Base-by-base conservation (phyloP, 2,888 invertebrate genomes). In the Omphaloscelis lunosa region DNA sequence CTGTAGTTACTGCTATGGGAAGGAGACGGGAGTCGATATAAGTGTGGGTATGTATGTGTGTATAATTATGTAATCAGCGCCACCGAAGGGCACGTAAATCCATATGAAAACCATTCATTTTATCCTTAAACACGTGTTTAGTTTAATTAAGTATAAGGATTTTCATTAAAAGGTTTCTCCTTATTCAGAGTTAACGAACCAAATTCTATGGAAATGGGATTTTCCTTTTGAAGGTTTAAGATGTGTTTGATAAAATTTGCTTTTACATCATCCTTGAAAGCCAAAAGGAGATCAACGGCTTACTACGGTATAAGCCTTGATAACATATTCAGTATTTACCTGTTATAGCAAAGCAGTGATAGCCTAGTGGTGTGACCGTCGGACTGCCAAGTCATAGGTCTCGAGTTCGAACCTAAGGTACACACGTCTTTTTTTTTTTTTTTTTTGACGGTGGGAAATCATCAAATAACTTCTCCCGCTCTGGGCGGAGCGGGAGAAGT, bases 101-200 rank as follows among this genome's bases (percentile, higher is more conserved):
- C 51, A 4, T 4, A 45, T 3, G 0, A 61, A 77, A 72, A 41
- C 29, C 72, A 72, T 59, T 75, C 23, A 77, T 56, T 15, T 77
- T 27, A 58, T 34, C 20, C 23, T 12, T 17, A 45, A 58, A 58
- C 27, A 53, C 53, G 27, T 65, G 34, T 59, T 59, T 77, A 65
- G 27, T 65, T 59, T 66, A 83, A 78, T 83, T 79, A 83, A 56
- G 62, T 66, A 66, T 41, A 61, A 66, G n/a, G 27, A 79, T 84
- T 80, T 72, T 62, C 61, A 27, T 48, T 12, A 56, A 27, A 84
- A 58, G 48, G 45, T 65, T 81, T 74, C 63, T 39, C 23, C 27
- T 67, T 66, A 85, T 72, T 85, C 85, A 27, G 81, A 80, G 73
- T 67, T 85, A 80, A 80, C 80, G 80, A 80, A 80, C 85, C 85